phyloP scores from a whole-genome alignment of 2,888 invertebrate genomes.

The Netelia fuscicornis region DNA sequence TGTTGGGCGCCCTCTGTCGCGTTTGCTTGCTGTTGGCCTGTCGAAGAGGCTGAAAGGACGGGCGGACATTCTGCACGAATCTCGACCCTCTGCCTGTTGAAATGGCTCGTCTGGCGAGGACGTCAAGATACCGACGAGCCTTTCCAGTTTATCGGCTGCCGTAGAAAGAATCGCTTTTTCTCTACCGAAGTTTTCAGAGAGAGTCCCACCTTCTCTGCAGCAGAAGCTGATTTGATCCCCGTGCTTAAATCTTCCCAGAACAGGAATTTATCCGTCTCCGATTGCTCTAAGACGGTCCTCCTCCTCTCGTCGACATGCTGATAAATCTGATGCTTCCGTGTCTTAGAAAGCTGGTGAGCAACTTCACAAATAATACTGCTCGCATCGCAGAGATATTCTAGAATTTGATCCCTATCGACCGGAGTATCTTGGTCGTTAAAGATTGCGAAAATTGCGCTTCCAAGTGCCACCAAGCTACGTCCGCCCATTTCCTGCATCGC shows the following conservation, averaged over 20 bases:
- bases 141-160: no score
- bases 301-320: slow-evolving; percentile 38
- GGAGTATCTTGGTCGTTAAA: no score
- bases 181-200: slow-evolving; percentile 26
- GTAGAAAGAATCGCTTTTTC: neutral
- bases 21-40: slow-evolving; percentile 2
- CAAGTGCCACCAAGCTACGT: no score
- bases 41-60: neutral
- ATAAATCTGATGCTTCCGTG: slow-evolving; percentile 41
- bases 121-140: no score
- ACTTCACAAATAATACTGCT: slow-evolving; percentile 40
- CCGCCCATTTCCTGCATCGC: no score
- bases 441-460: no score
- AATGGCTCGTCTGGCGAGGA: no score
- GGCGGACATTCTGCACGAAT: slow-evolving; percentile 4
- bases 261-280: slow-evolving; percentile 43
- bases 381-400: no score
- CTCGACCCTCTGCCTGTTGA: neutral
- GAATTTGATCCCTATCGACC: no score
- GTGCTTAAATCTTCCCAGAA: slow-evolving; percentile 10
- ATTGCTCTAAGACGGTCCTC: slow-evolving; percentile 28
- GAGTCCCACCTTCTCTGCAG: slow-evolving; percentile 35
- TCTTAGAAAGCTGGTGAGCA: slow-evolving; percentile 32
- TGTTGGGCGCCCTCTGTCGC: slow-evolving; percentile 27
- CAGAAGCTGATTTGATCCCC: neutral